These are phyloP conservation scores for Drosophila mojavensis DNA, from an alignment of 1,140 invertebrate genomes.

Conservation along the genomic window DNA sequence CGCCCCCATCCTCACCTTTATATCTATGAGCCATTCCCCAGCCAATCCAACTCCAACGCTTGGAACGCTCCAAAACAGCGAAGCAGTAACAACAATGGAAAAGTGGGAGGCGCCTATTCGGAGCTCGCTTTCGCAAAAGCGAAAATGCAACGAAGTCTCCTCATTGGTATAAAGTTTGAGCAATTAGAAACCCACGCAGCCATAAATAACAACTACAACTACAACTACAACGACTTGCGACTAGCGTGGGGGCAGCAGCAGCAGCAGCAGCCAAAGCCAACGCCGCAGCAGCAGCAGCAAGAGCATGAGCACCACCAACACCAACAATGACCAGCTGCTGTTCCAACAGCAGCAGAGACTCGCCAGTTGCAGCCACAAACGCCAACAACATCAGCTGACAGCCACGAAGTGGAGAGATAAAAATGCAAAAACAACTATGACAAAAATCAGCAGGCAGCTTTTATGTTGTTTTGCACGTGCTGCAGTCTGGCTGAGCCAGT, in stretches of 20 bases:
- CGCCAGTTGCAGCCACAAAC: slow-evolving; percentile 30
- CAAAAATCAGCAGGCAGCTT: slow-evolving; percentile 50
- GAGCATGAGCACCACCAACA: slow-evolving; percentile 7
- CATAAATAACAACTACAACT: slow-evolving; percentile 75
- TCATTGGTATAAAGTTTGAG: slow-evolving; percentile 82
- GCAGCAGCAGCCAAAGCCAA: slow-evolving; percentile 9
- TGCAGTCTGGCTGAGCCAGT: slow-evolving; percentile 23
- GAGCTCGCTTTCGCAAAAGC: slow-evolving; percentile 68
- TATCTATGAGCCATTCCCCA: neutral
- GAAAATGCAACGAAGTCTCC: slow-evolving; percentile 78
- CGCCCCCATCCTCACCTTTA: neutral
- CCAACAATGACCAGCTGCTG: slow-evolving; percentile 9
- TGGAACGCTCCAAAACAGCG: slow-evolving; percentile 23
- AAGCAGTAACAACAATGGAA: slow-evolving; percentile 44
- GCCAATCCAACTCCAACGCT: slow-evolving; percentile 33
- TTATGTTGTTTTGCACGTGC: slow-evolving; percentile 69
- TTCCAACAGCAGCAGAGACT: slow-evolving; percentile 19
- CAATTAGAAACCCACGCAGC: slow-evolving; percentile 83
- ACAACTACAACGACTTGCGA: slow-evolving; percentile 57
- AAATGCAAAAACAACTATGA: slow-evolving; percentile 48
- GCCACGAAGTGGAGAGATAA: slow-evolving; percentile 52
- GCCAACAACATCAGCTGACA: slow-evolving; percentile 52
- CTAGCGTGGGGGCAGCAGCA: slow-evolving; percentile 32
- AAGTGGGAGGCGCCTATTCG: slow-evolving; percentile 82
- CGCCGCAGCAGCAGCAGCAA: slow-evolving; percentile 4